A percentile compares a stretch with the other conserved stretches of the same genome.
Evolutionary conservation across 2,113 vertebrate genomes (phyloP).

Genomic region (Nibea albiflora): DNA sequence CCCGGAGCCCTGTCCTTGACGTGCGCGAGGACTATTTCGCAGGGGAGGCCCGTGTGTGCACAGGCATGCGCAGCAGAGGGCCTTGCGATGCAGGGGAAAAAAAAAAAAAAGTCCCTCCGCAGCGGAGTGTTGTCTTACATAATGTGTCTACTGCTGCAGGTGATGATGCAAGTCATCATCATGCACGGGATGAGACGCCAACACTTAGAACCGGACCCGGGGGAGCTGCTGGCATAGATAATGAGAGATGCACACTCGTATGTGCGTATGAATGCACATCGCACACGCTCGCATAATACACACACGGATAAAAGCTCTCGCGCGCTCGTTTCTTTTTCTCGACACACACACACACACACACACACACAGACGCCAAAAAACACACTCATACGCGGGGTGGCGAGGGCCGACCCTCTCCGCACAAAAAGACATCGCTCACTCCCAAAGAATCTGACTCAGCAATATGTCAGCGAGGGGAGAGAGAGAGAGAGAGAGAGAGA

Average conservation of each 20-base stretch:
- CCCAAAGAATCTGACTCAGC: conserved; percentile 79
- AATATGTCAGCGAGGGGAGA: conserved; percentile 61
- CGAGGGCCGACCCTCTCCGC: conserved; percentile 30
- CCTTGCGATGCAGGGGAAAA: conserved; percentile 37
- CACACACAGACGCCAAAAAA: conserved; percentile 27
- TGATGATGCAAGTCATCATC: conserved; percentile 72
- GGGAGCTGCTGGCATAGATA: conserved; percentile 56
- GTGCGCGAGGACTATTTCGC: conserved; percentile 14
- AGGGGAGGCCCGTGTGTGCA: conserved; percentile 4
- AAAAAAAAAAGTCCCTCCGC: conserved; percentile 54
- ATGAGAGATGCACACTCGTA: conserved; percentile 32
- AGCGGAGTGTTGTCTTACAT: conserved; percentile 63
- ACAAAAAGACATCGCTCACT: conserved; percentile 65
- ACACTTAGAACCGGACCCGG: conserved; percentile 44
- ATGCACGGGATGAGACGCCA: conserved; percentile 60
- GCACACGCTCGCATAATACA: background rate
- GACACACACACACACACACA: background rate
- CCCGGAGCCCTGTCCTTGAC: conserved; percentile 49
- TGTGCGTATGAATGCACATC: background rate
- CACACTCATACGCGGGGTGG: conserved; percentile 12
- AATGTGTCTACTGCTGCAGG: conserved; percentile 66
- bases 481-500: conserved; percentile 23
- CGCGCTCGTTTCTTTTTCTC: conserved; percentile 3
- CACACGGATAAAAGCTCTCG: conserved; percentile 20
- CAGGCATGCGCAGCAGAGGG: conserved; percentile 8